Percentiles rank a stretch among this genome's conserved stretches.
Conservation (phyloP, 30 jellyfish, hydroid and myxozoan genomes). For the Rhopilema esculentum region DNA sequence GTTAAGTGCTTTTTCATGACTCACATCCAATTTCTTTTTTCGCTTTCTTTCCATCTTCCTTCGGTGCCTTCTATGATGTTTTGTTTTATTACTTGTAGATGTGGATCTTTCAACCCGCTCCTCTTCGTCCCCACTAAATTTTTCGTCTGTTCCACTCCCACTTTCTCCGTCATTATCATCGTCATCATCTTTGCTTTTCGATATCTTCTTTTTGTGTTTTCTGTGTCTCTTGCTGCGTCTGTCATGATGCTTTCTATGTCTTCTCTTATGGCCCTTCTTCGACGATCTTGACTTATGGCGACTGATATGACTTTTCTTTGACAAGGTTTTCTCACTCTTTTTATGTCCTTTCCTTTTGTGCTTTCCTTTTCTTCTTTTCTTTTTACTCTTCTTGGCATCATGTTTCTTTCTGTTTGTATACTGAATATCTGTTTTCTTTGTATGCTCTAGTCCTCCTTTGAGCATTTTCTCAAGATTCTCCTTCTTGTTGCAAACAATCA, state of each 20-base stretch:
- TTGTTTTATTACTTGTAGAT: background rate
- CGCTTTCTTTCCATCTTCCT: conserved; percentile 4
- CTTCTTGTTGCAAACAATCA: conserved; percentile 35
- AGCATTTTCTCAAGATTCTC: conserved; percentile 8
- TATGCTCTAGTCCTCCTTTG: background rate
- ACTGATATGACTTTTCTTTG: conserved; percentile 10
- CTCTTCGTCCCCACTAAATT: conserved; percentile 60
- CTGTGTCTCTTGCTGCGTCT: conserved; percentile 14
- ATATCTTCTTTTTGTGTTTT: conserved; percentile 44
- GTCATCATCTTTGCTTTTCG: conserved; percentile 37
- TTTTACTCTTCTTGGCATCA: background rate
- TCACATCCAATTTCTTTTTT: background rate
- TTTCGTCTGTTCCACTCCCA: conserved; percentile 56
- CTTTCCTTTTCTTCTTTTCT: background rate
- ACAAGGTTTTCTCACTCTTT: background rate
- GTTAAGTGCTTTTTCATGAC: background rate
- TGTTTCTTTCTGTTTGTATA: background rate
- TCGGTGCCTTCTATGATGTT: conserved; percentile 14
- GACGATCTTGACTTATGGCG: background rate
- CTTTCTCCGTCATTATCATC: conserved; percentile 48
- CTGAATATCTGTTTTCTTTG: conserved; percentile 12
- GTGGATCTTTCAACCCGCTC: conserved; percentile 71
- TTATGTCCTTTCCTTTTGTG: conserved; percentile 11
- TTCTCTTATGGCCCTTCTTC: conserved; percentile 3
- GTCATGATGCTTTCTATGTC: background rate